phyloP scores from a whole-genome alignment of 2,797 vertebrate species.

The Ispidina lecontei region DNA sequence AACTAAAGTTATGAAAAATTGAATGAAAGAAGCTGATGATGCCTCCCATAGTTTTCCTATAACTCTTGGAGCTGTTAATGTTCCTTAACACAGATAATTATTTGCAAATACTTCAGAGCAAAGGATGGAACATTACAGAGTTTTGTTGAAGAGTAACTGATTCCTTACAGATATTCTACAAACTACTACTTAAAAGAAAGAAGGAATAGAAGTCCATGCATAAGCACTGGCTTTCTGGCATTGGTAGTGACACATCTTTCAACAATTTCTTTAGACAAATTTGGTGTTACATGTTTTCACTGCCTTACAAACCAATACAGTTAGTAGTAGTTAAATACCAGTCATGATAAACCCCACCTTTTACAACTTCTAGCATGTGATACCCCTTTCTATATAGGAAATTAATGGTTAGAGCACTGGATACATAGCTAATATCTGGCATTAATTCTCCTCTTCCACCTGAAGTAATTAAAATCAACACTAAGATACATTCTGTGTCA shows the following conservation, averaged over 20 bases:
- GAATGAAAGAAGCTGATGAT: slow-evolving; percentile 36
- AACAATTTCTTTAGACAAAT: neutral
- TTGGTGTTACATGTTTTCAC: neutral
- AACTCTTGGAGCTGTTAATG: neutral
- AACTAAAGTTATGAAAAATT: slow-evolving; percentile 62
- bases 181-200: neutral
- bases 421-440: neutral
- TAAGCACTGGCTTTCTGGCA: neutral
- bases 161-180: neutral
- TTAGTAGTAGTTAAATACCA: neutral
- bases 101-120: neutral
- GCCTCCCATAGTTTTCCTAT: neutral
- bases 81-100: neutral
- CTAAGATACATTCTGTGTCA: neutral
- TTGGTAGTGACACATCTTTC: neutral
- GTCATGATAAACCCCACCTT: neutral
- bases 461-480: neutral
- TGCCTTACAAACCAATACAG: neutral
- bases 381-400: neutral
- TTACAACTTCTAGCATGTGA: neutral
- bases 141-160: neutral
- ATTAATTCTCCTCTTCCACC: neutral
- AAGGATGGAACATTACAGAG: neutral
- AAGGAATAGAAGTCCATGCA: neutral
- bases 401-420: neutral